Evolutionary conservation across 2,113 vertebrate genomes (phyloP).

Genomic region (Archocentrus centrarchus): DNA sequence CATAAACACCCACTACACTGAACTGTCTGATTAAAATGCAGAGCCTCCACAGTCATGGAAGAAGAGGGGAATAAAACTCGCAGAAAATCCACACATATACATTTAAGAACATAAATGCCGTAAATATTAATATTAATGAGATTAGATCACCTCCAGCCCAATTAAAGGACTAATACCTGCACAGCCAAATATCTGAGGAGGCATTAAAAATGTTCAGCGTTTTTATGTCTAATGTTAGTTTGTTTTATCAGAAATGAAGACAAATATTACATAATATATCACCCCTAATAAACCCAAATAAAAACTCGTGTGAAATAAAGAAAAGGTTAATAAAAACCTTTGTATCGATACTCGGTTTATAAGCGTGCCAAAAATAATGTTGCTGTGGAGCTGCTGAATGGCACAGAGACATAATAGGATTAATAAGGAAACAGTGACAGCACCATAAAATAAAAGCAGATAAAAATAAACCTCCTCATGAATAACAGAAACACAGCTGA

Average conservation of each 20-base stretch:
- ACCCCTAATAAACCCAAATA: background rate
- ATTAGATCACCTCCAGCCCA: fast-evolving
- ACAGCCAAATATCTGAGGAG: background rate
- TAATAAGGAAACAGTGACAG: background rate
- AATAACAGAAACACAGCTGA: background rate
- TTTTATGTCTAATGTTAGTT: background rate
- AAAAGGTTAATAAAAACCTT: background rate
- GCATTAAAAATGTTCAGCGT: background rate
- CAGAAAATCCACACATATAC: too few relatives aligned
- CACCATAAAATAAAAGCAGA: background rate
- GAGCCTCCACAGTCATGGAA: background rate
- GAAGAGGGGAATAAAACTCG: background rate
- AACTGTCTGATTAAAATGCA: background rate
- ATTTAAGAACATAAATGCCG: background rate
- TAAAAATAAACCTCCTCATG: background rate
- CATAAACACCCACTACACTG: background rate
- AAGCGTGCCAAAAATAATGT: background rate
- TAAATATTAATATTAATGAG: background rate
- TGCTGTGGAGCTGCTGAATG: background rate
- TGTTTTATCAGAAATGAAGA: too few relatives aligned
- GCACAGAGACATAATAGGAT: background rate
- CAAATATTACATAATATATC: too few relatives aligned
- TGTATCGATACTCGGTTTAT: background rate
- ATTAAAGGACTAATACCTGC: fast-evolving
- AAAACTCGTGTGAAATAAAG: background rate